phyloP scores from a whole-genome alignment of 2,113 vertebrate genomes.

The Tor tambroides region DNA sequence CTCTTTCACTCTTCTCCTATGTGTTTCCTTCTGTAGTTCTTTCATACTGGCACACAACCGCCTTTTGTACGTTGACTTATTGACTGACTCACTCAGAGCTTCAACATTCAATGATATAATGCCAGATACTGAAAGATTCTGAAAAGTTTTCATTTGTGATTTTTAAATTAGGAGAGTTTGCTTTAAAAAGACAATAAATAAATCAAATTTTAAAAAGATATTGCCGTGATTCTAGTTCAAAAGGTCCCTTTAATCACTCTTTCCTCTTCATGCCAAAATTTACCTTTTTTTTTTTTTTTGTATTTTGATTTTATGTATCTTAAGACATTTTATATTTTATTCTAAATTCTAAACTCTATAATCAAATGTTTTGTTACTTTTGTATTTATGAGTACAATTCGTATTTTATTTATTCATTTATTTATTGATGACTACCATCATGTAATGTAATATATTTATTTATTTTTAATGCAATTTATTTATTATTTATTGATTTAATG shows the following conservation, averaged over 20 bases:
- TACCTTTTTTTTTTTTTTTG: background rate
- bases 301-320: background rate
- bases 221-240: background rate
- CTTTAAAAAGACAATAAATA: background rate
- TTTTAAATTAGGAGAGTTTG: background rate
- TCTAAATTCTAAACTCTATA: background rate
- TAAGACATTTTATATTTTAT: background rate
- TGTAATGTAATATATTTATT: no score
- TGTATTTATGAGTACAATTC: background rate
- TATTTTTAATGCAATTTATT: background rate
- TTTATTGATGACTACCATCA: no score
- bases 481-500: background rate
- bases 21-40: background rate
- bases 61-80: background rate
- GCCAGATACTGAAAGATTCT: no score
- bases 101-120: background rate
- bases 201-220: background rate
- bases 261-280: background rate
- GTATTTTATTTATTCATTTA: background rate
- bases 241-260: background rate
- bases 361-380: no score
- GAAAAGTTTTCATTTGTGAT: background rate
- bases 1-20: background rate
- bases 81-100: background rate
- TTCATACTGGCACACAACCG: background rate